phyloP scores from a whole-genome alignment of 2,113 vertebrate species.

The Geococcyx californianus region DNA sequence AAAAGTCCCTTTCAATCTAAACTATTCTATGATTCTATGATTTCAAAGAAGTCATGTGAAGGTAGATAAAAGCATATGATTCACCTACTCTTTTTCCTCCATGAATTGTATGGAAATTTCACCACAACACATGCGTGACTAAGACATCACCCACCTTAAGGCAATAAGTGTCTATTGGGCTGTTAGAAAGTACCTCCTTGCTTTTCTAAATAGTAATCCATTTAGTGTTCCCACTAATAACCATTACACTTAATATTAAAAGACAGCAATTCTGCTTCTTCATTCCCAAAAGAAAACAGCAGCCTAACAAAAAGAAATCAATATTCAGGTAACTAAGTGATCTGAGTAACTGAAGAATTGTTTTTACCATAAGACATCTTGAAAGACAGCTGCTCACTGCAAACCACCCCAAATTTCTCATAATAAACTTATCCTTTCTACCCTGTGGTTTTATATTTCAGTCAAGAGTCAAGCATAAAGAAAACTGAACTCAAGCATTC shows the following conservation, averaged over 20 bases:
- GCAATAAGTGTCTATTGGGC: not conserved
- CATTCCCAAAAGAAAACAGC: not conserved
- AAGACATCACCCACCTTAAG: not conserved
- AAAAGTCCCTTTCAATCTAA: no score
- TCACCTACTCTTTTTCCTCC: not conserved
- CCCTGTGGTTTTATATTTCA: not conserved
- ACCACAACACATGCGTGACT: not conserved
- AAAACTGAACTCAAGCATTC: slow-evolving; percentile 44
- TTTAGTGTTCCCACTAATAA: not conserved
- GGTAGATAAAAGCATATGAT: not conserved
- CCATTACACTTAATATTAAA: not conserved
- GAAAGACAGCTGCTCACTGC: not conserved
- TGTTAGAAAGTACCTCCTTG: not conserved
- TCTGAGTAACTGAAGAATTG: not conserved
- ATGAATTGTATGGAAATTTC: not conserved
- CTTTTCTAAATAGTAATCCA: not conserved
- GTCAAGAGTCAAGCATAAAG: slow-evolving; percentile 5
- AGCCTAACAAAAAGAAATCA: not conserved
- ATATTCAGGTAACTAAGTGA: not conserved
- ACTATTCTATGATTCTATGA: not conserved
- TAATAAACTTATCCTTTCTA: not conserved
- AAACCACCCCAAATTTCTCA: not conserved
- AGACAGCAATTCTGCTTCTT: not conserved
- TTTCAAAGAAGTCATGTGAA: not conserved
- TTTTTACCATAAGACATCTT: not conserved